phyloP scores from a whole-genome alignment of 2,888 invertebrate genomes.

The Chrysodeixis includens region DNA sequence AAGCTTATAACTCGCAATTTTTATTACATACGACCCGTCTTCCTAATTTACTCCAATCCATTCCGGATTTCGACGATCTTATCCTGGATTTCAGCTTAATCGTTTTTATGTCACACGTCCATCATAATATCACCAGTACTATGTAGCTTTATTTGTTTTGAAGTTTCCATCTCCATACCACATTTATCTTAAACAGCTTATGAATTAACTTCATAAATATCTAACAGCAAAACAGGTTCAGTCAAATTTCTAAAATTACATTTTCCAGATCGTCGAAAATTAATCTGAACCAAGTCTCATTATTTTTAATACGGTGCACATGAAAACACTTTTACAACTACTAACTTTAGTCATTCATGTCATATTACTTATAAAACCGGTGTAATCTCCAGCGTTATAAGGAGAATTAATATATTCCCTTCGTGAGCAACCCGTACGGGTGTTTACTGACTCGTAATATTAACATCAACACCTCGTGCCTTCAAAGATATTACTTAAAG shows the following conservation, averaged over 20 bases:
- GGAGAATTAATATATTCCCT: constrained; percentile 2
- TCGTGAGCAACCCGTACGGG: background rate
- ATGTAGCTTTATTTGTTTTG: background rate
- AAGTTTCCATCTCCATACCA: too few relatives aligned
- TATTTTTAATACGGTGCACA: background rate
- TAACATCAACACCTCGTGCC: constrained; percentile 6
- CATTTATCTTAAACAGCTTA: too few relatives aligned
- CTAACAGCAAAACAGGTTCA: too few relatives aligned
- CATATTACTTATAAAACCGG: constrained; percentile 1
- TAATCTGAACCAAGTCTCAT: background rate
- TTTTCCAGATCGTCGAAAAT: too few relatives aligned
- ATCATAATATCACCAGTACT: background rate
- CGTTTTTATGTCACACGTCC: background rate
- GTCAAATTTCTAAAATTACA: too few relatives aligned
- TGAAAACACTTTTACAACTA: background rate
- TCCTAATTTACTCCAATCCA: background rate
- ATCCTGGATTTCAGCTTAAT: background rate
- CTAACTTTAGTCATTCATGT: background rate
- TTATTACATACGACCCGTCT: background rate
- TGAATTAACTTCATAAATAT: too few relatives aligned
- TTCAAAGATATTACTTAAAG: constrained; percentile 5
- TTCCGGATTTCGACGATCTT: background rate
- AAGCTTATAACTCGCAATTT: background rate
- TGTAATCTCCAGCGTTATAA: constrained; percentile 5
- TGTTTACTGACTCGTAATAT: constrained; percentile 9